A percentile compares a stretch with the other conserved stretches of the same genome.
phyloP scores from a whole-genome alignment of 2,113 vertebrate species.

The Ictidomys tridecemlineatus region DNA sequence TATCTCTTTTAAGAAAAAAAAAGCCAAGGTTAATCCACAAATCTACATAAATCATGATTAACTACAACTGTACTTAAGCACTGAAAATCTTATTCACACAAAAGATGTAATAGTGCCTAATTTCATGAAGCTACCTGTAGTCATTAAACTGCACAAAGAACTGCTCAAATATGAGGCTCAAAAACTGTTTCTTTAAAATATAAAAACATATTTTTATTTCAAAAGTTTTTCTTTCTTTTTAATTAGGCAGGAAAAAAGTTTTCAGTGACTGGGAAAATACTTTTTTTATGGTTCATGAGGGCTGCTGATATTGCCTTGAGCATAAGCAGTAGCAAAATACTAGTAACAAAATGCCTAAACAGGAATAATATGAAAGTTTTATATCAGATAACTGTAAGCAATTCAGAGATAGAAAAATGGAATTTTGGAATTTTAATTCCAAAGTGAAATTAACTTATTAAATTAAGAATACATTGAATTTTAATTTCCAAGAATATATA shows the following conservation, averaged over 20 bases:
- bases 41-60: constrained; percentile 31
- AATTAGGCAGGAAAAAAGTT: not conserved
- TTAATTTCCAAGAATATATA: not conserved
- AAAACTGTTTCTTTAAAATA: constrained; percentile 6
- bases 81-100: constrained; percentile 45
- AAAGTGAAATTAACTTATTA: not conserved
- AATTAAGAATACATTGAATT: not conserved
- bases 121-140: not conserved
- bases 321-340: not conserved
- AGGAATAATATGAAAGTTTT: not conserved
- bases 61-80: not conserved
- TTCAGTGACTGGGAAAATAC: not conserved
- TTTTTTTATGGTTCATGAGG: not conserved
- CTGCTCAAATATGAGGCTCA: not conserved
- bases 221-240: not conserved
- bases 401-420: not conserved
- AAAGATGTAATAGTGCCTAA: not conserved
- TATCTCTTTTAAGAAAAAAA: not conserved
- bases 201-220: not conserved
- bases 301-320: not conserved
- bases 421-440: not conserved
- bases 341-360: not conserved
- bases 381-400: not conserved
- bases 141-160: constrained; percentile 16
- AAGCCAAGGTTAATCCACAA: constrained; percentile 1